A percentile compares a stretch with the other conserved stretches of the same genome.
Conservation (phyloP, 92 coral and sea anemone species). For the Ricordea florida region DNA sequence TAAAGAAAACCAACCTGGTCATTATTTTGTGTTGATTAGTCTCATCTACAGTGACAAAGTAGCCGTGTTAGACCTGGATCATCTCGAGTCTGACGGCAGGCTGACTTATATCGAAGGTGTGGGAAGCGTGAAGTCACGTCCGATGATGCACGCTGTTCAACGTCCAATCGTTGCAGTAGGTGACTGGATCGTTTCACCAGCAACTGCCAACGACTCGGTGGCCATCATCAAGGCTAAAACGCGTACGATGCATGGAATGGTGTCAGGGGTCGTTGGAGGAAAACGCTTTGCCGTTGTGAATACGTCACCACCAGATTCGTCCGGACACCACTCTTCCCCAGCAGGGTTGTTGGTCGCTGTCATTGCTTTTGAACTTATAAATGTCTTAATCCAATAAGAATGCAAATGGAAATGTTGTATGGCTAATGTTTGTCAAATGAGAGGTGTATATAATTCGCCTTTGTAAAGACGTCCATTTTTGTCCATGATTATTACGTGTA, state of each 20-base stretch:
- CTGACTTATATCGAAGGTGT: constrained; percentile 19
- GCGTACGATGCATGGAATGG: constrained; percentile 28
- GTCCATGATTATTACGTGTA: too few species aligned
- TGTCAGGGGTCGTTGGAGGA: constrained; percentile 32
- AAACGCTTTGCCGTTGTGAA: constrained; percentile 13
- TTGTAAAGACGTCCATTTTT: too few species aligned
- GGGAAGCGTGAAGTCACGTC: not conserved
- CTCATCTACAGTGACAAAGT: constrained; percentile 49
- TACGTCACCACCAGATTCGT: not conserved
- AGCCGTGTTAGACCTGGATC: constrained; percentile 50
- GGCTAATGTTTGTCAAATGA: too few species aligned
- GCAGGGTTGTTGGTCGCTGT: too few species aligned
- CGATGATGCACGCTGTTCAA: constrained; percentile 17
- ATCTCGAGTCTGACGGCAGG: not conserved
- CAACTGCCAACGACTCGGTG: constrained; percentile 32
- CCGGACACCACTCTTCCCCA: too few species aligned
- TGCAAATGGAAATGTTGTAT: too few species aligned
- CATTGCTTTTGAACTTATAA: too few species aligned
- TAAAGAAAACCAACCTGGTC: not conserved
- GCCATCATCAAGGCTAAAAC: constrained; percentile 45
- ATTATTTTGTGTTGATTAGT: constrained; percentile 24
- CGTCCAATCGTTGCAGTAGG: constrained; percentile 21
- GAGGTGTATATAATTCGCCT: too few species aligned
- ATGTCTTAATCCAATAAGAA: too few species aligned
- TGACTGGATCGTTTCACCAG: constrained; percentile 57